Percentiles rank a stretch among this genome's conserved stretches.
These are phyloP conservation scores for Netelia melanura DNA, from an alignment of 2,888 invertebrate genomes.

Conservation along the genomic window DNA sequence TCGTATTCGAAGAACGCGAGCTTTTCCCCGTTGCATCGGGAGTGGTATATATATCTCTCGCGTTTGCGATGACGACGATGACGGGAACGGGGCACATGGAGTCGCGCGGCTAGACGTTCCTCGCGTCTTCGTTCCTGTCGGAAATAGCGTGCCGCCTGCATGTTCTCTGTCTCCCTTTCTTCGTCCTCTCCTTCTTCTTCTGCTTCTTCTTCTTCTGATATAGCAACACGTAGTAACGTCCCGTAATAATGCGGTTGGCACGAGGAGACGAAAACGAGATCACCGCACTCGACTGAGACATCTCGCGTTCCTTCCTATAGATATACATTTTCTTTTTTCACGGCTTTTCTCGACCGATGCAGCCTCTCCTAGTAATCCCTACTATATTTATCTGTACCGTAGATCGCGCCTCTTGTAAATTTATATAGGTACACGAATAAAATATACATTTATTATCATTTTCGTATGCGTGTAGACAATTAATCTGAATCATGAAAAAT, in stretches of 20 bases:
- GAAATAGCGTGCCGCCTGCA: constrained; percentile 55
- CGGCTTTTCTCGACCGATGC: not conserved
- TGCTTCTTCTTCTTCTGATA: not conserved
- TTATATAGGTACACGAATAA: not conserved
- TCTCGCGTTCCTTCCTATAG: not conserved
- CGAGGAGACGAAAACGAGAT: constrained; percentile 41
- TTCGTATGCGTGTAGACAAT: no score
- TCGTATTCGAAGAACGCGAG: constrained; percentile 15
- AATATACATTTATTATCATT: no score
- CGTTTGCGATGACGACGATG: constrained; percentile 39
- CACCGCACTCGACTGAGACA: constrained; percentile 33
- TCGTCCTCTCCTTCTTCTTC: no score
- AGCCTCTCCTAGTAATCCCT: not conserved
- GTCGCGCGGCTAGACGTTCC: constrained; percentile 29
- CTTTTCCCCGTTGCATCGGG: constrained; percentile 35
- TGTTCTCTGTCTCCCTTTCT: not conserved
- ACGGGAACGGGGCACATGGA: constrained; percentile 24
- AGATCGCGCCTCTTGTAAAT: not conserved
- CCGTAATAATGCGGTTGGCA: constrained; percentile 42
- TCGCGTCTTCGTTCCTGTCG: constrained; percentile 44
- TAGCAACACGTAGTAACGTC: constrained; percentile 23
- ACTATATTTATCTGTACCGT: not conserved
- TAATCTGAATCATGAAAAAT: no score
- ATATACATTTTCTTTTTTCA: not conserved
- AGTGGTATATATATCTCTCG: constrained; percentile 2